phyloP scores from a whole-genome alignment of 2,888 invertebrate genomes.

The Altica lythri region DNA sequence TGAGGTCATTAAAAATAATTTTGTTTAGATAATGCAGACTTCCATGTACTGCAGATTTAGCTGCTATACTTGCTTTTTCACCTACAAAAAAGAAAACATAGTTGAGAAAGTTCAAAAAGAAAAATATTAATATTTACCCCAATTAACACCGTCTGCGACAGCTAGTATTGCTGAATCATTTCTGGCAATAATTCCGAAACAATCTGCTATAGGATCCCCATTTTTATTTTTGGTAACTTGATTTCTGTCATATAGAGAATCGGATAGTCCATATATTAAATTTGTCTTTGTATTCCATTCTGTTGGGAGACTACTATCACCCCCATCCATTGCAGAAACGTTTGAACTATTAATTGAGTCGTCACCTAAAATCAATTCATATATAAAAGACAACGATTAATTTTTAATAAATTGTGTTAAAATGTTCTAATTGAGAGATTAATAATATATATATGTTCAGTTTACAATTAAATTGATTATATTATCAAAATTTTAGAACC shows the following conservation, averaged over 20 bases:
- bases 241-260: slow-evolving; percentile 83
- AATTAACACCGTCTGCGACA: slow-evolving; percentile 89
- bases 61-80: slow-evolving; percentile 80
- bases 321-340: slow-evolving; percentile 24
- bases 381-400: too few species aligned
- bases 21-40: slow-evolving; percentile 81
- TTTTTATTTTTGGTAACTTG: slow-evolving; percentile 71
- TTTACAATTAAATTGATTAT: too few species aligned
- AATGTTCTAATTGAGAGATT: too few species aligned
- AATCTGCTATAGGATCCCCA: slow-evolving; percentile 87
- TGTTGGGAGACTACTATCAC: slow-evolving; percentile 48
- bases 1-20: slow-evolving; percentile 62
- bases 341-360: slow-evolving; percentile 21
- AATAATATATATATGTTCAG: too few species aligned
- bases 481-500: too few species aligned
- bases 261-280: slow-evolving; percentile 70
- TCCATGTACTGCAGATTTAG: slow-evolving; percentile 85
- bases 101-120: not conserved
- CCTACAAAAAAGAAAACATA: slow-evolving; percentile 53
- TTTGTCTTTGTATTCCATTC: slow-evolving; percentile 66
- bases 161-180: slow-evolving; percentile 78
- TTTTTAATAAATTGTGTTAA: too few species aligned
- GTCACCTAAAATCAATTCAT: slow-evolving; percentile 34
- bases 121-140: slow-evolving; percentile 67
- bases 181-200: slow-evolving; percentile 75